These are phyloP conservation scores for Diarsia mendica DNA, from an alignment of 2,888 invertebrate species.

Conservation along the genomic window DNA sequence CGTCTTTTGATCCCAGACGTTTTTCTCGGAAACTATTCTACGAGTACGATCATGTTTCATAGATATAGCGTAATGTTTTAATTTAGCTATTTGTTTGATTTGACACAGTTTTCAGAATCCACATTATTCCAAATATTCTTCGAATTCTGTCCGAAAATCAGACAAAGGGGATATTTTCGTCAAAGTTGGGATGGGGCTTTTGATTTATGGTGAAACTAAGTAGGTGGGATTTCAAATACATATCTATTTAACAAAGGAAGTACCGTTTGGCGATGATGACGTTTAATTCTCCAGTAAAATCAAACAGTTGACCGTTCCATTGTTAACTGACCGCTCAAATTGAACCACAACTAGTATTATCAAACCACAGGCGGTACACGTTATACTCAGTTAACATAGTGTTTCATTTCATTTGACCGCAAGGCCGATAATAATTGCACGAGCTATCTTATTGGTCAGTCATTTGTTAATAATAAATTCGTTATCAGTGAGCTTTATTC, in stretches of 20 bases:
- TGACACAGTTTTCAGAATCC: conserved; percentile 17
- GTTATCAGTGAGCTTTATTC: conserved; percentile 41
- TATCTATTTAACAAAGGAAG: conserved; percentile 4
- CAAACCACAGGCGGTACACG: conserved; percentile 37
- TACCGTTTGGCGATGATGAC: conserved; percentile 2
- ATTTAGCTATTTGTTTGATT: conserved; percentile 5
- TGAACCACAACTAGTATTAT: conserved; percentile 40
- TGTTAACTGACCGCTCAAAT: conserved; percentile 31
- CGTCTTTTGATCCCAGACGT: not conserved
- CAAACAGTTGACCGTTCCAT: conserved; percentile 32
- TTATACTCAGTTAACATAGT: conserved; percentile 42
- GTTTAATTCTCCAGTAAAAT: conserved; percentile 37
- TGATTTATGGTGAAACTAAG: conserved; percentile 14
- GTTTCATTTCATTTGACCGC: conserved; percentile 52
- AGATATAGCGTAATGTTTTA: not conserved
- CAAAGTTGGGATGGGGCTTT: not conserved
- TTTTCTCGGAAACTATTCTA: not conserved
- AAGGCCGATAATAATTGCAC: conserved; percentile 34
- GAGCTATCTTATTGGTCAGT: conserved; percentile 51
- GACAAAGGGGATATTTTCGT: conserved; percentile 1
- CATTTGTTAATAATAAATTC: conserved; percentile 45
- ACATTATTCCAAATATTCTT: not conserved
- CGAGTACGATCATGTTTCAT: not conserved
- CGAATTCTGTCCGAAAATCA: conserved; percentile 14
- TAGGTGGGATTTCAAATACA: not conserved